Conservation (phyloP, 2,113 vertebrate genomes). For the Arothron firmamentum region DNA sequence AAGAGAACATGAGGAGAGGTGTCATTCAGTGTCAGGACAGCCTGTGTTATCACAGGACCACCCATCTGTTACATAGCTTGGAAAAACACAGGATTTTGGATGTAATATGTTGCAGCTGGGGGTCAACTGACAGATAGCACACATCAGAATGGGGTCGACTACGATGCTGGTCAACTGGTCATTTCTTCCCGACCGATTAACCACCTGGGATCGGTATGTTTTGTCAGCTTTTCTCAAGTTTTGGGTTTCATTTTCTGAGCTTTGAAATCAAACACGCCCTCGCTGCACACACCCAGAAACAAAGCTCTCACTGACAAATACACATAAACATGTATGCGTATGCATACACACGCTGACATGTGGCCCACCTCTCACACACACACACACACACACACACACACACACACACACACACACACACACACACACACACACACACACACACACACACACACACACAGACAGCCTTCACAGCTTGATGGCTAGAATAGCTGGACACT, state of each 20-base stretch:
- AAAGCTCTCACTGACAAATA: slow-evolving; percentile 48
- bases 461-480: too few relatives aligned
- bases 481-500: too few relatives aligned
- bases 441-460: too few relatives aligned
- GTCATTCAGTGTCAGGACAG: slow-evolving; percentile 53
- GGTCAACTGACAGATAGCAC: slow-evolving; percentile 40
- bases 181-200: slow-evolving; percentile 74
- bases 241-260: slow-evolving; percentile 72
- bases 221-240: slow-evolving; percentile 74
- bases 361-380: not conserved
- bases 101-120: slow-evolving; percentile 80
- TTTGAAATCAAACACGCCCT: slow-evolving; percentile 71
- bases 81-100: slow-evolving; percentile 69
- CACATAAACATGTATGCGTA: slow-evolving; percentile 30
- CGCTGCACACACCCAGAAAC: slow-evolving; percentile 42
- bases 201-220: slow-evolving; percentile 77
- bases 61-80: slow-evolving; percentile 69
- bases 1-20: slow-evolving; percentile 33
- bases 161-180: slow-evolving; percentile 77
- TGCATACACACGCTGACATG: not conserved
- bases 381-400: not conserved
- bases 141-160: slow-evolving; percentile 61
- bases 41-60: slow-evolving; percentile 71
- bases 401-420: not conserved
- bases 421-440: not conserved